Evolutionary conservation across 2,888 invertebrate species (phyloP).

Genomic region (Sturmia bella): DNA sequence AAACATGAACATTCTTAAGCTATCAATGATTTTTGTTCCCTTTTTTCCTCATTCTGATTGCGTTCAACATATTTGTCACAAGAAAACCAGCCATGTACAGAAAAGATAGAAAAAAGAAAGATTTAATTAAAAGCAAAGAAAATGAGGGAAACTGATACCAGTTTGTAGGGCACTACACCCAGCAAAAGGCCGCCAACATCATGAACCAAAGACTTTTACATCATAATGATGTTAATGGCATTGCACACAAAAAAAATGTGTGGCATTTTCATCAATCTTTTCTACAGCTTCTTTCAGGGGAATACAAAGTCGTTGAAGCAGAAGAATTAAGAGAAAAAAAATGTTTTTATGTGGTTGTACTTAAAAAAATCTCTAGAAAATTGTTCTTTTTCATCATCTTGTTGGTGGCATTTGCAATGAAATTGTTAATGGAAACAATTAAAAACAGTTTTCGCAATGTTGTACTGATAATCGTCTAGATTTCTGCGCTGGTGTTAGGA

Average conservation of each 20-base stretch:
- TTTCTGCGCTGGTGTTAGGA: too few species aligned
- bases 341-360: too few species aligned
- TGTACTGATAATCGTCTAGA: too few species aligned
- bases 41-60: slow-evolving; percentile 7
- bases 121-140: slow-evolving; percentile 27
- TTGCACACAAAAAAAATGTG: slow-evolving; percentile 45
- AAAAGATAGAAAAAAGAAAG: slow-evolving; percentile 6
- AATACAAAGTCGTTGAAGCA: not conserved
- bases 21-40: slow-evolving; percentile 30
- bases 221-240: slow-evolving; percentile 25
- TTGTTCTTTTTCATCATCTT: too few species aligned
- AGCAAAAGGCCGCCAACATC: slow-evolving; percentile 39
- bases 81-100: not conserved
- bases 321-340: not conserved
- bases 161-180: slow-evolving; percentile 18
- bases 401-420: too few species aligned
- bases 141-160: slow-evolving; percentile 24
- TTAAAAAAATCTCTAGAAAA: too few species aligned
- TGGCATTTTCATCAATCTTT: slow-evolving; percentile 56
- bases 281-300: not conserved
- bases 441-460: too few species aligned
- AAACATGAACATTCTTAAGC: slow-evolving; percentile 55
- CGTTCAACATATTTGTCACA: slow-evolving; percentile 47
- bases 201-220: not conserved
- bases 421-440: too few species aligned